Evolutionary conservation across 2,797 vertebrate species (phyloP).

Genomic region (Ficedula albicollis): DNA sequence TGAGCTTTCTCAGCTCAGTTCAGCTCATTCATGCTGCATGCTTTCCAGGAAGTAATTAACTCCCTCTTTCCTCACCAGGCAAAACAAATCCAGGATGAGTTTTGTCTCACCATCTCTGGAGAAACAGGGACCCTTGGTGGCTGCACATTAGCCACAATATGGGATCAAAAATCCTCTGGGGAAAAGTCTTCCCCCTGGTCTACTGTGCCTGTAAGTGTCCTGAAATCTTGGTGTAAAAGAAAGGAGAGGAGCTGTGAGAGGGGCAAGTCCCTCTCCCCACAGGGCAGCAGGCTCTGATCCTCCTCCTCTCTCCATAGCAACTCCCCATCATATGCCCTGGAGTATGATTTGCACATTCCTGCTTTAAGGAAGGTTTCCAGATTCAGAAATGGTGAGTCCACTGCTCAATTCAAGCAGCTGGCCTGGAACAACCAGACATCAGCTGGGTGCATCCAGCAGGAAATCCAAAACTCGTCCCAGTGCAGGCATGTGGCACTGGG

Average conservation of each 20-base stretch:
- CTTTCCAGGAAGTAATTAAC: not conserved
- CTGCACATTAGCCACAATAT: not conserved
- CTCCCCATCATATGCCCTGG: not conserved
- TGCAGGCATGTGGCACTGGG: rapidly evolving
- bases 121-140: rapidly evolving
- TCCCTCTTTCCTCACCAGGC: not conserved
- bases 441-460: rapidly evolving
- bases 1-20: not conserved
- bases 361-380: not conserved
- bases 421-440: not conserved
- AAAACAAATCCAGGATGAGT: not conserved
- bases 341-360: not conserved
- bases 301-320: rapidly evolving
- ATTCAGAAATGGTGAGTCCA: not conserved
- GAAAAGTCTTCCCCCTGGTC: not conserved
- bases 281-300: not conserved
- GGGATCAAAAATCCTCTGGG: not conserved
- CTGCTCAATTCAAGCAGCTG: not conserved
- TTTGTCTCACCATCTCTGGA: not conserved
- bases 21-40: not conserved
- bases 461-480: not conserved
- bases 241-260: not conserved
- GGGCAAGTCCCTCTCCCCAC: not conserved
- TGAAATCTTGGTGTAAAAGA: not conserved
- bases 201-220: rapidly evolving